Conservation (phyloP, 2,113 vertebrate species). For the Hippocampus abdominalis region DNA sequence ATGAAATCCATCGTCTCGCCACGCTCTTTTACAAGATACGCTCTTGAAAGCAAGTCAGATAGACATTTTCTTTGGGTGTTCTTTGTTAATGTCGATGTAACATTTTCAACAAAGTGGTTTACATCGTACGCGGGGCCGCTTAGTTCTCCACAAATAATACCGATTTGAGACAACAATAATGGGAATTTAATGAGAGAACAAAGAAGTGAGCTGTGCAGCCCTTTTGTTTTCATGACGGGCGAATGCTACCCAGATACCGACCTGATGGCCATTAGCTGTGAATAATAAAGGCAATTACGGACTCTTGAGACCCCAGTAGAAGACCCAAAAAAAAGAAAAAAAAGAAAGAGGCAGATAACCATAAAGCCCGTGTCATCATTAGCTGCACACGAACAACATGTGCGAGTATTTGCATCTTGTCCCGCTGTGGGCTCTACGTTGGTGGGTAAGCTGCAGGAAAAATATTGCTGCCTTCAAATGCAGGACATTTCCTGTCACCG, state of each 20-base stretch:
- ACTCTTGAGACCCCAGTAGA: slow-evolving; percentile 34
- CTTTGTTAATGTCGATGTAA: background rate
- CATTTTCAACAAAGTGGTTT: background rate
- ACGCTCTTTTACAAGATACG: slow-evolving; percentile 13
- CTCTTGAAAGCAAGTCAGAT: background rate
- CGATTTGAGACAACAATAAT: slow-evolving; percentile 25
- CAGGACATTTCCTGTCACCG: slow-evolving; percentile 34
- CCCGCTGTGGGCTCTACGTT: slow-evolving; percentile 38
- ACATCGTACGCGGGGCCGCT: background rate
- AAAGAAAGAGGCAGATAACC: slow-evolving; percentile 38
- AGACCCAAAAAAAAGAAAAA: slow-evolving; percentile 35
- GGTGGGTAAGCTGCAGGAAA: slow-evolving; percentile 25
- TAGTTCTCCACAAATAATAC: background rate
- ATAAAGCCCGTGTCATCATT: slow-evolving; percentile 43
- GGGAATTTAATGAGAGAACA: slow-evolving; percentile 59
- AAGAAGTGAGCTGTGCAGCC: slow-evolving; percentile 39
- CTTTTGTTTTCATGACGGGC: slow-evolving; percentile 50
- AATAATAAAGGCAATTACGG: slow-evolving; percentile 56
- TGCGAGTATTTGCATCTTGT: slow-evolving; percentile 53
- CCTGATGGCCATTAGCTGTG: slow-evolving; percentile 55
- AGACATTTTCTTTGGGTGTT: background rate
- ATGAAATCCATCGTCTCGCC: slow-evolving; percentile 19
- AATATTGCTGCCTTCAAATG: slow-evolving; percentile 45
- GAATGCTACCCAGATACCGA: slow-evolving; percentile 34
- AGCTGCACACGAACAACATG: slow-evolving; percentile 10